These are phyloP conservation scores for Actenoides lindsayi DNA, from an alignment of 2,113 vertebrate genomes.

Conservation along the genomic window DNA sequence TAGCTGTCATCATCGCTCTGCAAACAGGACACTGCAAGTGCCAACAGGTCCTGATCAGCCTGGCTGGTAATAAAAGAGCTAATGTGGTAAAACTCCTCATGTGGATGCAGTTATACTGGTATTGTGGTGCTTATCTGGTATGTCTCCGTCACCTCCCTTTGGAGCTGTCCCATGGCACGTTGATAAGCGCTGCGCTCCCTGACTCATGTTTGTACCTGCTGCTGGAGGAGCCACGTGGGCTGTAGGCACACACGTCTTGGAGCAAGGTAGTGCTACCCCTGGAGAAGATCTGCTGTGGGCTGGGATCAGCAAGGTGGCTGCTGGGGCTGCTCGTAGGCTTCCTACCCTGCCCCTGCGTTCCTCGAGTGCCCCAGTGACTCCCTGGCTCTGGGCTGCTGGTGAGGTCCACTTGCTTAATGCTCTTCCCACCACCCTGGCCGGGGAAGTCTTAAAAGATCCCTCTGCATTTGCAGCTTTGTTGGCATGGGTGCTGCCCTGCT, in stretches of 20 bases:
- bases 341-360: background rate
- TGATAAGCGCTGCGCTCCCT: background rate
- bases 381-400: background rate
- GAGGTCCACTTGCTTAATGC: background rate
- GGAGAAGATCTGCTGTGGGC: background rate
- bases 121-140: conserved; percentile 26
- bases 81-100: conserved; percentile 8
- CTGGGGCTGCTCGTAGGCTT: accelerated
- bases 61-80: conserved; percentile 31
- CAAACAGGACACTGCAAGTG: conserved; percentile 40
- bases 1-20: background rate
- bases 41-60: conserved; percentile 40
- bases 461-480: background rate
- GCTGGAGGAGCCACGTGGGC: background rate
- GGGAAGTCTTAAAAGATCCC: background rate
- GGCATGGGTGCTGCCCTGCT: background rate
- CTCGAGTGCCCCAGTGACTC: accelerated
- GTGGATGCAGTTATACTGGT: conserved; percentile 56
- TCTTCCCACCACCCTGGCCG: background rate
- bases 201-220: background rate
- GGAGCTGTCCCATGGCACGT: background rate
- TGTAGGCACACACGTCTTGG: background rate
- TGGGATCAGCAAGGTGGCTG: background rate
- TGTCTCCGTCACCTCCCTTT: conserved; percentile 40
- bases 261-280: background rate